Conservation (phyloP, 1,140 invertebrate genomes). For the Vollenhovia emeryi region DNA sequence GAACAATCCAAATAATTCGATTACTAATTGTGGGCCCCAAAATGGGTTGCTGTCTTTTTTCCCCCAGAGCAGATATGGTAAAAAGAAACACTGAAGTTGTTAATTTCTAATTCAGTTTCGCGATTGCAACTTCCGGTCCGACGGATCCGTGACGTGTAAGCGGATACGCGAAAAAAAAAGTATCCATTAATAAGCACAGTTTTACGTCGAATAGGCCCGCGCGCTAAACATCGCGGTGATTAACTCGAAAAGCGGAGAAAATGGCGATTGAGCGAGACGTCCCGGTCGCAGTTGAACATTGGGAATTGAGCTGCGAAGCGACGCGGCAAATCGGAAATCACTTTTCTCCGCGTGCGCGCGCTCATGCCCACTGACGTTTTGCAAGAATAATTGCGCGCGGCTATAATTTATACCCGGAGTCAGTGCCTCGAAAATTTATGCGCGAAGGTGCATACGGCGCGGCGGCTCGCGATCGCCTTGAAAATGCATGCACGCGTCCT, state of each 20-base stretch:
- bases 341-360: neutral
- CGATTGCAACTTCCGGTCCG: neutral
- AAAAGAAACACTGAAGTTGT: too few species aligned
- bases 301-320: neutral
- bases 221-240: slow-evolving; percentile 20
- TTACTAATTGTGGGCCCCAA: too few species aligned
- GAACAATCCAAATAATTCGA: too few species aligned
- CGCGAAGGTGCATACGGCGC: slow-evolving; percentile 7
- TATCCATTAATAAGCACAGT: slow-evolving; percentile 26
- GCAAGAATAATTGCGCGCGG: slow-evolving; percentile 40
- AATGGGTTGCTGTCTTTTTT: too few species aligned
- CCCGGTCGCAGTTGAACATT: neutral
- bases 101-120: neutral
- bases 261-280: slow-evolving; percentile 4
- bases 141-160: neutral
- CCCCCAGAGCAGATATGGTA: too few species aligned
- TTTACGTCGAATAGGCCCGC: slow-evolving; percentile 14
- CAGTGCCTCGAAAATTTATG: slow-evolving; percentile 55
- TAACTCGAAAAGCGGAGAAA: slow-evolving; percentile 32
- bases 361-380: neutral
- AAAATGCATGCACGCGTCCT: slow-evolving; percentile 50
- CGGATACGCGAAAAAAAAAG: neutral
- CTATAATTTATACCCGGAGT: slow-evolving; percentile 48
- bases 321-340: slow-evolving; percentile 18
- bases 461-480: slow-evolving; percentile 40